phyloP scores from a whole-genome alignment of 35 echinoderm and acorn worm genomes.

The Diadema setosum region DNA sequence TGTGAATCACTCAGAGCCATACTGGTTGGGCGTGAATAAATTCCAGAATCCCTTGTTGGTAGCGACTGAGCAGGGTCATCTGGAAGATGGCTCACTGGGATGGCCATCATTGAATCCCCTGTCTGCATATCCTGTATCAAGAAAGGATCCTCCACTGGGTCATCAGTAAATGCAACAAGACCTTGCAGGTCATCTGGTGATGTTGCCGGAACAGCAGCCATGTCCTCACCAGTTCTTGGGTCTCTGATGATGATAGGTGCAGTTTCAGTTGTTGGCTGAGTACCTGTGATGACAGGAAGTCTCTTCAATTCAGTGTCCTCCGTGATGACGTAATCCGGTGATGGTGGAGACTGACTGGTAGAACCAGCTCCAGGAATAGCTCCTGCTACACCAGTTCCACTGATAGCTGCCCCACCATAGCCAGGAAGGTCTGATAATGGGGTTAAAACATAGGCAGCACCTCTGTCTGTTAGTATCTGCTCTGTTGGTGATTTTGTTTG shows the following conservation, averaged over 20 bases:
- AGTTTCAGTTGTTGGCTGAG: background rate
- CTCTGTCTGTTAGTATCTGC: slow-evolving; percentile 17
- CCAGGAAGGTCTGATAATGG: background rate
- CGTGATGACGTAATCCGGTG: background rate
- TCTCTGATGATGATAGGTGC: slow-evolving; percentile 25
- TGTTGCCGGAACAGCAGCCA: slow-evolving; percentile 40
- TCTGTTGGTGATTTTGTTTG: background rate
- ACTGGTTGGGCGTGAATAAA: slow-evolving; percentile 1
- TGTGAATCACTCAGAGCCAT: background rate
- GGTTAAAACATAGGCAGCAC: slow-evolving; percentile 14
- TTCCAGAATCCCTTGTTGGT: slow-evolving; percentile 22
- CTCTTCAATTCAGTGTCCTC: background rate
- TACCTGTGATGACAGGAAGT: background rate
- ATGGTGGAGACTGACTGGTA: background rate
- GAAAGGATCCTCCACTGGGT: background rate
- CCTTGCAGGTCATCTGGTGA: slow-evolving; percentile 15
- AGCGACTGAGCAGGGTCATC: background rate
- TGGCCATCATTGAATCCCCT: background rate
- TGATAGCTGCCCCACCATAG: background rate
- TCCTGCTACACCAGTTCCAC: background rate
- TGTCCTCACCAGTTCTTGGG: slow-evolving; percentile 35
- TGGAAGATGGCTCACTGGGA: background rate
- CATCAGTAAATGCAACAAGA: background rate
- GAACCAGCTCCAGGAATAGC: background rate
- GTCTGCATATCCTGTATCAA: slow-evolving; percentile 18